Base-by-base conservation (phyloP, 2,888 invertebrate species). In the Drosophila fungiperda region DNA sequence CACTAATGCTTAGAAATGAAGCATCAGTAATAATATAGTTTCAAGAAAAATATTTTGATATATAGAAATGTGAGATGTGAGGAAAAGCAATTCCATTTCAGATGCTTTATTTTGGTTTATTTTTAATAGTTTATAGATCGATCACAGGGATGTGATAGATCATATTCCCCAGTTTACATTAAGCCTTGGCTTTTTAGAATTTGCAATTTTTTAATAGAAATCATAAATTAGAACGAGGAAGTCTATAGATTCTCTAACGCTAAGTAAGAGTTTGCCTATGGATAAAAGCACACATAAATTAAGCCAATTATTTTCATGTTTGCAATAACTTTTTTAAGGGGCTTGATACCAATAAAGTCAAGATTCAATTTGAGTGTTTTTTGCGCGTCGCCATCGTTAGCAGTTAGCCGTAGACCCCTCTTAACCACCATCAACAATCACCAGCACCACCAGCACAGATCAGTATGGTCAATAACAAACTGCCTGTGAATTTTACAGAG, bases 271-370 rank as follows among this genome's bases (percentile, higher is more conserved):
- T 79, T 88, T 72, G 52, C 71, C 68, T 57, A 55, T 53, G 71
- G 53, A 42, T 54, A 70, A 57, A 64, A 60, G 67, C 62, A 36
- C 42, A 49, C 80, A 71, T 71, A 76, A 83, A 86, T 86, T 72
- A 86, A 83, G 86, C 76, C 86, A 88, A 83, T 83, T 83, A 83
- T 85, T 87, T 82, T 85, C 72, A 72, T 80, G 80, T 77, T 70
- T 73, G 76, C 83, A 76, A 86, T 74, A 71, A 65, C 67, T 70
- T 76, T 49, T 72, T 69, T 50, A 85, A 71, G 73, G 71, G 75
- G 74, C 66, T 55, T 63, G 68, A 79, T 83, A 76, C 76, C 83
- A 87, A 86, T 88, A 86, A 83, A 88, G 80, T 83, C 70, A 65
- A 86, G 83, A 86, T 83, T 88, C 83, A 88, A 83, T 88, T 83